Percentiles rank a stretch among this genome's conserved stretches.
These are phyloP conservation scores for Nephrocerus scutellatus DNA, from an alignment of 2,888 invertebrate species.

Conservation along the genomic window DNA sequence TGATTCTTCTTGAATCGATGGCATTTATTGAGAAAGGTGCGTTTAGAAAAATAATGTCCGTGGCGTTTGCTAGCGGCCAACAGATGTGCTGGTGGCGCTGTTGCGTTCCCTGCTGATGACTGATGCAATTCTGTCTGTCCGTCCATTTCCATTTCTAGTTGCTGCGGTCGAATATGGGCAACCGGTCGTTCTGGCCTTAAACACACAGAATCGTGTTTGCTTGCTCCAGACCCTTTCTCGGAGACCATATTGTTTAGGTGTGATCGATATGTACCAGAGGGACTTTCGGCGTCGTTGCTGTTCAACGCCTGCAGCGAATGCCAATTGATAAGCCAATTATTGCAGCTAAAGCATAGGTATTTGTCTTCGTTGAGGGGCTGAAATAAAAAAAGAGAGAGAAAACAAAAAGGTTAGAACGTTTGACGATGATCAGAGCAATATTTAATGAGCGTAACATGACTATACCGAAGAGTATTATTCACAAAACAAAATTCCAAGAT, in stretches of 20 bases:
- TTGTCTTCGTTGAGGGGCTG: slow-evolving; percentile 47
- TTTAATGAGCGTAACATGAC: no score
- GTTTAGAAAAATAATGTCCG: slow-evolving; percentile 22
- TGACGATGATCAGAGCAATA: no score
- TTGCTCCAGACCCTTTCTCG: slow-evolving; percentile 21
- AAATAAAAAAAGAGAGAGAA: slow-evolving; percentile 6
- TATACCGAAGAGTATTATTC: no score
- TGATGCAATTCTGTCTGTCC: no score
- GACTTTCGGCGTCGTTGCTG: slow-evolving; percentile 42
- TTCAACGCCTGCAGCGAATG: slow-evolving; percentile 44
- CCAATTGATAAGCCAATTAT: slow-evolving; percentile 48
- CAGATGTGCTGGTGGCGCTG: no score
- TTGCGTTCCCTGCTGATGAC: background rate
- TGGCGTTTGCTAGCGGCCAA: slow-evolving; percentile 19
- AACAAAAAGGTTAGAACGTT: background rate
- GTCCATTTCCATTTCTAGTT: background rate
- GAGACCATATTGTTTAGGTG: slow-evolving; percentile 36
- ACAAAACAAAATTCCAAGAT: no score
- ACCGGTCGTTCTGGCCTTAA: no score
- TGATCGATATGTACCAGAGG: slow-evolving; percentile 37
- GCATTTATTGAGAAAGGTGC: slow-evolving; percentile 9
- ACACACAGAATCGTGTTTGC: slow-evolving; percentile 13
- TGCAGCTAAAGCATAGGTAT: slow-evolving; percentile 46
- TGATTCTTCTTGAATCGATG: slow-evolving; percentile 18
- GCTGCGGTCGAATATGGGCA: slow-evolving; percentile 27